These are phyloP conservation scores for Temnothorax ravouxi DNA, from an alignment of 2,888 invertebrate genomes.

Conservation along the genomic window DNA sequence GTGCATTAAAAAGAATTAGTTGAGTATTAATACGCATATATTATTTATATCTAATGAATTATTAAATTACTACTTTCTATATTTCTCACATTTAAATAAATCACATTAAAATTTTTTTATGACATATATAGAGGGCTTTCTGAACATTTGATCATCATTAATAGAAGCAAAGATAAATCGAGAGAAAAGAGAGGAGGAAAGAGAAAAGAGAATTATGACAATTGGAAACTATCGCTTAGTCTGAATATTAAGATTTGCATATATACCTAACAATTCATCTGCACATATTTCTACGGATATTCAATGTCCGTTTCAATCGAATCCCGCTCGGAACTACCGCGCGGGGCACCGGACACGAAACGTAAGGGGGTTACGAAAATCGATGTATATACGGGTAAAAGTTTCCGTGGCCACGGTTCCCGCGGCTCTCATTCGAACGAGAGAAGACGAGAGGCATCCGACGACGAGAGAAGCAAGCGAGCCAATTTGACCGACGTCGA, in stretches of 20 bases:
- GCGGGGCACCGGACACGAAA: neutral
- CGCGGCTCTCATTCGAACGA: neutral
- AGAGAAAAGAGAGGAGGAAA: neutral
- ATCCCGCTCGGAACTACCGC: neutral
- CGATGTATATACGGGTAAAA: slow-evolving; percentile 14
- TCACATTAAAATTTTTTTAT: neutral
- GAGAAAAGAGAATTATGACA: neutral
- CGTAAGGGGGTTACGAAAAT: slow-evolving; percentile 25
- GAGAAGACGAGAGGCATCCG: slow-evolving; percentile 20
- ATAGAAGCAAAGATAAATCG: neutral
- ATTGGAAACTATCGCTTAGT: neutral
- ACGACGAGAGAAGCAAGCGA: slow-evolving; percentile 1
- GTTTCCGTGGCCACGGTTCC: neutral
- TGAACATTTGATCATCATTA: slow-evolving; percentile 14
- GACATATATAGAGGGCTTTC: neutral
- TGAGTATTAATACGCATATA: neutral
- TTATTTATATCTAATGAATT: neutral
- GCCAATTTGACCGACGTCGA: slow-evolving; percentile 23
- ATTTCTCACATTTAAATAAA: neutral
- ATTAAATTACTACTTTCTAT: neutral
- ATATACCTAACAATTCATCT: neutral
- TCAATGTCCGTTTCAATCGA: slow-evolving; percentile 25
- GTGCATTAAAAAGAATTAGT: neutral
- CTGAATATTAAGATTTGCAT: slow-evolving; percentile 1
- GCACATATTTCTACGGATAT: slow-evolving; percentile 14